Conservation (phyloP, 2,888 invertebrate species). For the Ormia ochracea region DNA sequence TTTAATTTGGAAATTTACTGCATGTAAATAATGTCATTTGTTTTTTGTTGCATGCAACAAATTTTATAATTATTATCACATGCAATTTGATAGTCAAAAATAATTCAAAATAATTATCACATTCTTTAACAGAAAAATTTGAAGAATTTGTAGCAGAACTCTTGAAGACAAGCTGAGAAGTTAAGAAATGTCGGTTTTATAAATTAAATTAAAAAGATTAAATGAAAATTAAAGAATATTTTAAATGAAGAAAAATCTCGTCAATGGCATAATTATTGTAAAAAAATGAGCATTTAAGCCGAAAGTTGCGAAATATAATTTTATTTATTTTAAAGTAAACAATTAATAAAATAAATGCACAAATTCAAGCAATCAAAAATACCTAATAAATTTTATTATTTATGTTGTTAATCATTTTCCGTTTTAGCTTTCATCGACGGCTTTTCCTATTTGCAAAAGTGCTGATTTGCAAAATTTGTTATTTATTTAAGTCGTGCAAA, state of each 20-base stretch:
- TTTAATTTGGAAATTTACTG: too few species aligned
- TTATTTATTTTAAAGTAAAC: not conserved
- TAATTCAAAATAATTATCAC: too few species aligned
- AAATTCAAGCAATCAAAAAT: not conserved
- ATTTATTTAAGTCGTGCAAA: constrained; percentile 22
- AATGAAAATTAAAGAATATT: not conserved
- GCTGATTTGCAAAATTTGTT: constrained; percentile 32
- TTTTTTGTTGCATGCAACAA: too few species aligned
- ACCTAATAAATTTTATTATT: not conserved
- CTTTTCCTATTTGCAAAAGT: constrained; percentile 5
- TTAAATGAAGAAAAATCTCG: constrained; percentile 2
- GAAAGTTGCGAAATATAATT: constrained; percentile 5
- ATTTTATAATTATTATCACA: too few species aligned
- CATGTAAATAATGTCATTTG: too few species aligned
- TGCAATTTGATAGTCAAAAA: too few species aligned
- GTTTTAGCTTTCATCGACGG: not conserved
- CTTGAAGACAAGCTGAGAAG: too few species aligned
- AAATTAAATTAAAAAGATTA: not conserved
- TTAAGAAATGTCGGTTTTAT: too few species aligned
- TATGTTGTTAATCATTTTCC: not conserved
- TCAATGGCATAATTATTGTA: not conserved
- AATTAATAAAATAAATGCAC: not conserved
- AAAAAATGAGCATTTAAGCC: not conserved
- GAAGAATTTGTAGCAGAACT: too few species aligned
- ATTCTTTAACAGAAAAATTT: too few species aligned